Evolutionary conservation across 2,888 invertebrate genomes (phyloP), one percentile per base, ranked within the genome.

Genomic region (Scaptodrosophila latifasciaeformis): DNA sequence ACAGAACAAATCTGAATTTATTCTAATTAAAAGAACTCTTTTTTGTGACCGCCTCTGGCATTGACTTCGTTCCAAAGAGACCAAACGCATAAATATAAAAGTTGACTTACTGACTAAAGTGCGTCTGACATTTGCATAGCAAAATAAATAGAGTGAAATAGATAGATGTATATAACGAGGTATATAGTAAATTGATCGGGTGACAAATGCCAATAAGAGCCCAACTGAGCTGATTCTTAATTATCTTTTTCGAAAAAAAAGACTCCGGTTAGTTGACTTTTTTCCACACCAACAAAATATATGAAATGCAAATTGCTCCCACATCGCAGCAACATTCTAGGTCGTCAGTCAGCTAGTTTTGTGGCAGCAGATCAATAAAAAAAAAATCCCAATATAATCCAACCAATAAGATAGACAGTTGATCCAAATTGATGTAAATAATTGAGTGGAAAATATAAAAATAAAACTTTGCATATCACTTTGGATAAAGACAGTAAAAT

Each of bases 221-320:
- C n/a, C n/a, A n/a, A n/a, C n/a, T n/a, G n/a, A n/a, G n/a, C n/a
- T n/a, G n/a, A n/a, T n/a, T n/a, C n/a, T n/a, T n/a, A n/a, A n/a
- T n/a, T n/a, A n/a, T n/a, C n/a, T n/a, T n/a, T n/a, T n/a, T n/a
- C n/a, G n/a, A n/a, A n/a, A n/a, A n/a, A n/a, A n/a, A n/a, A n/a
- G n/a, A n/a, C n/a, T n/a, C n/a, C n/a, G n/a, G n/a, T n/a, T n/a
- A n/a, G n/a, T n/a, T n/a, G n/a, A n/a, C n/a, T n/a, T n/a, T n/a
- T n/a, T n/a, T n/a, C n/a, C n/a, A n/a, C n/a, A n/a, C n/a, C n/a
- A n/a, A n/a, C n/a, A n/a, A n/a, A n/a, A n/a, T n/a, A n/a, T n/a
- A n/a, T n/a, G n/a, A n/a, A 34, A 78, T 75, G 62, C 64, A 78
- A 81, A 66, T 65, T 51, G 71, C 72, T 67, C 76, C 81, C 81